These are phyloP conservation scores for Trissonchulus sp. DNA, from an alignment of 2,888 invertebrate species.

Conservation along the genomic window DNA sequence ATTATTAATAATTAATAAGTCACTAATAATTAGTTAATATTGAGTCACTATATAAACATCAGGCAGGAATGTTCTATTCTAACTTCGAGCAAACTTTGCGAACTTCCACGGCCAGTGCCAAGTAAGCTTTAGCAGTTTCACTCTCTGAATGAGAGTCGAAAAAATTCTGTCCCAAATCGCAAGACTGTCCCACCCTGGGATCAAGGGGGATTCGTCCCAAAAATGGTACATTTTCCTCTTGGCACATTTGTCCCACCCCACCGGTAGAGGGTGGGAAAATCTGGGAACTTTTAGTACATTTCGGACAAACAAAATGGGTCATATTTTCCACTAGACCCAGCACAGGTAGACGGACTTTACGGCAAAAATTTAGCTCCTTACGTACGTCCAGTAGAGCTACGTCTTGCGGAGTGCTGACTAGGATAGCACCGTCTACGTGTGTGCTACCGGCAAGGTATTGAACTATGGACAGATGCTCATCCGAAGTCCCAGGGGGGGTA, in stretches of 20 bases:
- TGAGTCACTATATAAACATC: too few species aligned
- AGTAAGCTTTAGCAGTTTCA: constrained; percentile 42
- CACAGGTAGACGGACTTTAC: constrained; percentile 62
- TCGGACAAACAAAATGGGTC: constrained; percentile 84
- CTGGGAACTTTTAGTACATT: constrained; percentile 66
- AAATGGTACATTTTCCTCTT: constrained; percentile 66
- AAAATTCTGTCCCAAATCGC: constrained; percentile 43
- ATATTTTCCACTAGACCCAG: constrained; percentile 94
- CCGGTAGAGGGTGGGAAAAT: constrained; percentile 81
- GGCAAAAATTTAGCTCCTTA: constrained; percentile 54
- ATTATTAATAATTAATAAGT: too few species aligned
- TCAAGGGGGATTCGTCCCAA: constrained; percentile 79
- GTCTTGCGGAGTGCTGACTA: constrained; percentile 90
- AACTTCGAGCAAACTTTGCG: constrained; percentile 33
- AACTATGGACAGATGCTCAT: constrained; percentile 96
- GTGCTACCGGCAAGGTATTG: constrained; percentile 63
- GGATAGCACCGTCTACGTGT: constrained; percentile 57
- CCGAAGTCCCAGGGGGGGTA: constrained; percentile 89
- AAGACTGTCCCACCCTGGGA: constrained; percentile 57
- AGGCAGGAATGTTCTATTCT: too few species aligned
- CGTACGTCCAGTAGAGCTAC: constrained; percentile 46
- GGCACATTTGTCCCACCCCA: constrained; percentile 74
- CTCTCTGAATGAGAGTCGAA: constrained; percentile 42
- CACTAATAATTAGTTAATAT: too few species aligned
- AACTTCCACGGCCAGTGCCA: constrained; percentile 41